Percentiles rank a stretch among this genome's conserved stretches.
phyloP scores from a whole-genome alignment of 2,113 vertebrate genomes.

The Prietella phreatophila region DNA sequence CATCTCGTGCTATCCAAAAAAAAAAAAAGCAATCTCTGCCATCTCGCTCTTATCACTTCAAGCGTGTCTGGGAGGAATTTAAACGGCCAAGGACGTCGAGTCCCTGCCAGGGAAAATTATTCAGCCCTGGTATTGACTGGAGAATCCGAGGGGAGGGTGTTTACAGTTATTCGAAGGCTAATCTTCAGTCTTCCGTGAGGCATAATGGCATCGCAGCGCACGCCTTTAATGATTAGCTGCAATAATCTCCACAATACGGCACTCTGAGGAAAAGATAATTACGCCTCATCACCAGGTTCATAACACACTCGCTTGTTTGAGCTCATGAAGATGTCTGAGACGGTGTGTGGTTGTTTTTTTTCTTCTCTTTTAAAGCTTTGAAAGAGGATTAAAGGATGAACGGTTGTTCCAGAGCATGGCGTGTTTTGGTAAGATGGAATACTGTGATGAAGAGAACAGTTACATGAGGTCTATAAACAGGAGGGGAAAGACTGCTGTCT shows the following conservation, averaged over 20 bases:
- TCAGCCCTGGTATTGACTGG: slow-evolving; percentile 5
- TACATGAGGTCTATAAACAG: not conserved
- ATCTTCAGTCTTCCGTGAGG: slow-evolving; percentile 2
- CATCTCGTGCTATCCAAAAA: slow-evolving; percentile 30
- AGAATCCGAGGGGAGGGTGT: not conserved
- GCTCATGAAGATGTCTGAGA: not conserved
- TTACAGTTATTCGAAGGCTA: not conserved
- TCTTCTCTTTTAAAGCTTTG: not conserved
- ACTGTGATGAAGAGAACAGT: not conserved
- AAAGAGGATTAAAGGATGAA: not conserved
- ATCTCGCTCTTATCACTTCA: slow-evolving; percentile 30
- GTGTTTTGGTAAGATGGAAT: not conserved
- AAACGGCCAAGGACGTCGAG: slow-evolving; percentile 6
- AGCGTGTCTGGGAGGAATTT: slow-evolving; percentile 23
- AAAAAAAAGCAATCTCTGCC: slow-evolving; percentile 24
- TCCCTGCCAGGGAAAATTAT: slow-evolving; percentile 22
- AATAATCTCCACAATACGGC: slow-evolving; percentile 24
- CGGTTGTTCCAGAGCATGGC: not conserved
- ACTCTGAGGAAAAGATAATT: slow-evolving; percentile 12
- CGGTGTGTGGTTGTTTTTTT: too few relatives aligned
- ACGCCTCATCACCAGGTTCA: not conserved
- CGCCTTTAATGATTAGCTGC: slow-evolving; percentile 7
- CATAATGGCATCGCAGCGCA: slow-evolving; percentile 15
- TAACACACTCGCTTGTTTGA: not conserved
- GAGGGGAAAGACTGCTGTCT: not conserved